Evolutionary conservation across 2,888 invertebrate genomes (phyloP).

Genomic region (Drepana falcataria): DNA sequence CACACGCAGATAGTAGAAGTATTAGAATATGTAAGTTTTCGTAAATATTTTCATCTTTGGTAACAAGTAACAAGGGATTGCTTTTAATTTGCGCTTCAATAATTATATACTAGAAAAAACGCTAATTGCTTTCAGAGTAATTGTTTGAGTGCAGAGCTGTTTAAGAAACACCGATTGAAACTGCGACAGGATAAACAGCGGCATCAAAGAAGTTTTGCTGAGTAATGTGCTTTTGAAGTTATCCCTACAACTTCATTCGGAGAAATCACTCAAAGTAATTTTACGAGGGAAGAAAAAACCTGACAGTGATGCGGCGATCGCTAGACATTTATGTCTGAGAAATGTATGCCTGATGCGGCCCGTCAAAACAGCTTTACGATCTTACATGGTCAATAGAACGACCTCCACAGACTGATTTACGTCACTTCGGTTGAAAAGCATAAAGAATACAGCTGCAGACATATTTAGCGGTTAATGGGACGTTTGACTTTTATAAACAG

Average conservation of each 20-base stretch:
- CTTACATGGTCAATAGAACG: constrained; percentile 55
- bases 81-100: too few species aligned
- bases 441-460: constrained; percentile 64
- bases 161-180: not conserved
- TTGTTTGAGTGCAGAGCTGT: not conserved
- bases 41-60: too few species aligned
- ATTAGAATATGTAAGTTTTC: too few species aligned
- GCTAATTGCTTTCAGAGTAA: constrained; percentile 16
- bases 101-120: too few species aligned
- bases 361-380: constrained; percentile 65
- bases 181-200: not conserved
- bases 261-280: constrained; percentile 63
- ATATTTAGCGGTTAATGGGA: constrained; percentile 55
- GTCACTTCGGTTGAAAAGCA: constrained; percentile 53
- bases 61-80: too few species aligned
- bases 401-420: constrained; percentile 59
- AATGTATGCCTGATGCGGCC: constrained; percentile 52
- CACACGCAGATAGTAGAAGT: too few species aligned
- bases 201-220: constrained; percentile 12
- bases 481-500: constrained; percentile 26
- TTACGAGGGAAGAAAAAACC: constrained; percentile 47
- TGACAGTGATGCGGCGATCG: constrained; percentile 31
- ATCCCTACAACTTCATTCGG: constrained; percentile 43
- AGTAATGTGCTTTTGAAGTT: constrained; percentile 61
- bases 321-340: constrained; percentile 54